These are phyloP conservation scores for Cromileptes altivelis DNA, from an alignment of 2,113 vertebrate species.

Conservation along the genomic window DNA sequence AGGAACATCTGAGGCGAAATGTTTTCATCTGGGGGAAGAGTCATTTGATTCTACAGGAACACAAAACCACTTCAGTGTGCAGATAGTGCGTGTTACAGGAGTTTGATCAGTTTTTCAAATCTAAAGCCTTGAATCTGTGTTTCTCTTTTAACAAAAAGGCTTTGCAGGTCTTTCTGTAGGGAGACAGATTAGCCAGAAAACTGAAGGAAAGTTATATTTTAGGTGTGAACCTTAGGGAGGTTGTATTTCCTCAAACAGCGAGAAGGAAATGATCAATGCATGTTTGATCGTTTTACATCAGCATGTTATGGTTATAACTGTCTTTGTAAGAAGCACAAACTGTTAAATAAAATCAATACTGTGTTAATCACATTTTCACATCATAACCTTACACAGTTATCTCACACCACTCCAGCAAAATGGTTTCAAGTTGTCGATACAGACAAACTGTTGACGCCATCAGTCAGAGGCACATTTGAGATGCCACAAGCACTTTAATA, in stretches of 20 bases:
- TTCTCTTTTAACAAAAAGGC: neutral
- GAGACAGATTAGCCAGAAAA: slow-evolving; percentile 8
- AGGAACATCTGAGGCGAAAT: slow-evolving; percentile 8
- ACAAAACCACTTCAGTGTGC: slow-evolving; percentile 11
- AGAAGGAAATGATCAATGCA: neutral
- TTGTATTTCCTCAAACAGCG: neutral
- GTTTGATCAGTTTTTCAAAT: slow-evolving; percentile 14
- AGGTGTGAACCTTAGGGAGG: neutral
- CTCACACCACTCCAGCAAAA: too few relatives aligned
- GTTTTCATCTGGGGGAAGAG: slow-evolving; percentile 20
- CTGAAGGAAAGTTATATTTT: neutral
- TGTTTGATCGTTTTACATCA: slow-evolving; percentile 17
- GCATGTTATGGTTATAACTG: neutral
- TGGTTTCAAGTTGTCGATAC: too few relatives aligned
- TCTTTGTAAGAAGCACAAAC: neutral
- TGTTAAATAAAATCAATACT: neutral
- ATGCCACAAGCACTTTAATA: too few relatives aligned
- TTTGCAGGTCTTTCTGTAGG: neutral
- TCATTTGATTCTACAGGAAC: slow-evolving; percentile 14
- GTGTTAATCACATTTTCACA: neutral
- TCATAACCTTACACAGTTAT: neutral
- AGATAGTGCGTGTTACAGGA: neutral
- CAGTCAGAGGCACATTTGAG: too few relatives aligned
- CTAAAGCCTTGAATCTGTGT: neutral
- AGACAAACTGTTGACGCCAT: too few relatives aligned